phyloP scores from a whole-genome alignment of 2,888 invertebrate species.

The Lutraria lutraria region DNA sequence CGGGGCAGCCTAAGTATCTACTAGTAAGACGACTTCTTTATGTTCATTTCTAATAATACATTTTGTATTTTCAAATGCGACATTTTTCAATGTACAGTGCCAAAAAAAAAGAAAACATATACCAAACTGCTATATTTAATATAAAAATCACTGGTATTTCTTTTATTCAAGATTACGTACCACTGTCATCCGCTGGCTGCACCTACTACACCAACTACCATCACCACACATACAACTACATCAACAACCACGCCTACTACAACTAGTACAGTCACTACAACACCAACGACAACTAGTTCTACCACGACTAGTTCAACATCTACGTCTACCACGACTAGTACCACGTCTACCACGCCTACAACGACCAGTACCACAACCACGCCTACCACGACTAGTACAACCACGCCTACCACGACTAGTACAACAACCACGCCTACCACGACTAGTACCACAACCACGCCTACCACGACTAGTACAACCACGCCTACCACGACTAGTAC shows the following conservation, averaged over 20 bases:
- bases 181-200: constrained; percentile 55
- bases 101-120: too few relatives aligned
- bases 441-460: constrained; percentile 48
- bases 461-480: constrained; percentile 47
- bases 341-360: constrained; percentile 51
- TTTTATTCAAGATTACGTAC: constrained; percentile 55
- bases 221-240: constrained; percentile 36
- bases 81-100: too few relatives aligned
- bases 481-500: constrained; percentile 50
- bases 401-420: constrained; percentile 48
- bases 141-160: too few relatives aligned
- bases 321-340: constrained; percentile 48
- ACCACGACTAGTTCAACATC: constrained; percentile 47
- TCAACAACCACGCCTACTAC: constrained; percentile 42
- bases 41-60: neutral
- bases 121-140: too few relatives aligned
- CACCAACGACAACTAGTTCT: constrained; percentile 44
- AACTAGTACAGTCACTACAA: constrained; percentile 46
- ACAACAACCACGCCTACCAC: constrained; percentile 48
- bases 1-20: constrained; percentile 70
- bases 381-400: constrained; percentile 46
- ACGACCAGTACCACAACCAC: constrained; percentile 52
- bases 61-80: too few relatives aligned
- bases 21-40: constrained; percentile 41
- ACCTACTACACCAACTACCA: constrained; percentile 35